Evolutionary conservation across 1,140 invertebrate species (phyloP), one percentile per base, ranked within the genome.

Genomic region (Conopomorpha cramerella): DNA sequence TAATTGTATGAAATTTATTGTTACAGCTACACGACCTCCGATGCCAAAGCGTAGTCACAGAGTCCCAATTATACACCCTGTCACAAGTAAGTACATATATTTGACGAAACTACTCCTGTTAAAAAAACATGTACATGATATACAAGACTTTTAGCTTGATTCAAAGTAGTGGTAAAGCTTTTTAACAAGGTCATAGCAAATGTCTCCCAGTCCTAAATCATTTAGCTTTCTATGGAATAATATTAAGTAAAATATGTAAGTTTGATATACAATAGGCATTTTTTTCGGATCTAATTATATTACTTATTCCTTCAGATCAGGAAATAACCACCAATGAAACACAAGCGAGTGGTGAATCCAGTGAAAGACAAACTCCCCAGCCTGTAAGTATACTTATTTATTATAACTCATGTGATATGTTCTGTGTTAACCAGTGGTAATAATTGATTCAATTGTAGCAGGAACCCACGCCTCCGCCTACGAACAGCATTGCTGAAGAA

Each of bases 341-440:
- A 54, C 51, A 54, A 46, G 30, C 53, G 32, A 51, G 50, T 32
- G 50, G 51, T 14, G 66, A 64, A 14, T 39, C 51, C 11, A 64
- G 49, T 33, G 63, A 64, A 35, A 53, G 64, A 38, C 65, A 70
- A 54, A 70, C 61, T 11, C 61, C 62, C 13, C 65, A 64, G 42
- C 51, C 58, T 30, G 63, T 68, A 47, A 55, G 63, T 54, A 41
- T 30, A 14, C 8, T 27, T 14, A n/a, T 19, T 0, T 32, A 32
- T 16, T 10, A 16, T 34, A 2, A 28, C 2, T 34, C 12, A 13
- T 19, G 12, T 19, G 33, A 23, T 16, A 4, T n/a, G n/a, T n/a
- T n/a, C n/a, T n/a, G n/a, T n/a, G n/a, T n/a, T n/a, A n/a, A n/a
- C n/a, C n/a, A n/a, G n/a, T n/a, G n/a, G n/a, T n/a, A n/a, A n/a